phyloP scores from a whole-genome alignment of 1,140 invertebrate genomes.

The Listronotus bonariensis region DNA sequence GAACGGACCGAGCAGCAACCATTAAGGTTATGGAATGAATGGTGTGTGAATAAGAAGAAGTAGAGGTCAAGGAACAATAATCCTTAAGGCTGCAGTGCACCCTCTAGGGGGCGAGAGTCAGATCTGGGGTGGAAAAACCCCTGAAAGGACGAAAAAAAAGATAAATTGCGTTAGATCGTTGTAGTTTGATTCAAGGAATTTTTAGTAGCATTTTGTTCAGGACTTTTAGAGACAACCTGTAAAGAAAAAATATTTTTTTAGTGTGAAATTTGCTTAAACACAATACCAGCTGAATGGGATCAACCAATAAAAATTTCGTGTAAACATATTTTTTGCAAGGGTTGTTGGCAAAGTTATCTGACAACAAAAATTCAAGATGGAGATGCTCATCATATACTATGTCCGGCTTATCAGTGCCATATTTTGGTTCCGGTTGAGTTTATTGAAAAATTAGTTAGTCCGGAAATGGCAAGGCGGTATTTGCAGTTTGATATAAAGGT shows the following conservation, averaged over 20 bases:
- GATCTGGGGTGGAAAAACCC: too few relatives aligned
- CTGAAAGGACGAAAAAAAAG: too few relatives aligned
- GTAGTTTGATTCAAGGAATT: too few relatives aligned
- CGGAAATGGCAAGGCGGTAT: slow-evolving; percentile 70
- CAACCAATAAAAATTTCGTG: slow-evolving; percentile 60
- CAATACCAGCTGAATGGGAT: slow-evolving; percentile 51
- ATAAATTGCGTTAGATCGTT: too few relatives aligned
- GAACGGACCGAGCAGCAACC: too few relatives aligned
- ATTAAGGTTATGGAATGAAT: too few relatives aligned
- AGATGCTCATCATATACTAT: slow-evolving; percentile 69
- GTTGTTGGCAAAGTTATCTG: slow-evolving; percentile 72
- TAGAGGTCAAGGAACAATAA: too few relatives aligned
- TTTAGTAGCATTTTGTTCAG: too few relatives aligned
- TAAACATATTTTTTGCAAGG: slow-evolving; percentile 67
- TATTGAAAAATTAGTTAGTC: slow-evolving; percentile 69
- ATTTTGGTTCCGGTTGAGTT: slow-evolving; percentile 71
- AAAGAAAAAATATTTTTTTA: slow-evolving; percentile 49
- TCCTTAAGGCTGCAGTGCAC: too few relatives aligned
- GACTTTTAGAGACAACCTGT: too few relatives aligned
- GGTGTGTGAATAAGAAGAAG: too few relatives aligned
- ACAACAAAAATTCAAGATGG: slow-evolving; percentile 71
- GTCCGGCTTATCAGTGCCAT: slow-evolving; percentile 70
- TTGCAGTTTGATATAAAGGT: slow-evolving; percentile 77
- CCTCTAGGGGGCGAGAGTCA: too few relatives aligned
- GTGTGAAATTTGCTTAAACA: slow-evolving; percentile 70